Conservation (phyloP, 2,797 vertebrate species). For the Chaunax sp. region DNA sequence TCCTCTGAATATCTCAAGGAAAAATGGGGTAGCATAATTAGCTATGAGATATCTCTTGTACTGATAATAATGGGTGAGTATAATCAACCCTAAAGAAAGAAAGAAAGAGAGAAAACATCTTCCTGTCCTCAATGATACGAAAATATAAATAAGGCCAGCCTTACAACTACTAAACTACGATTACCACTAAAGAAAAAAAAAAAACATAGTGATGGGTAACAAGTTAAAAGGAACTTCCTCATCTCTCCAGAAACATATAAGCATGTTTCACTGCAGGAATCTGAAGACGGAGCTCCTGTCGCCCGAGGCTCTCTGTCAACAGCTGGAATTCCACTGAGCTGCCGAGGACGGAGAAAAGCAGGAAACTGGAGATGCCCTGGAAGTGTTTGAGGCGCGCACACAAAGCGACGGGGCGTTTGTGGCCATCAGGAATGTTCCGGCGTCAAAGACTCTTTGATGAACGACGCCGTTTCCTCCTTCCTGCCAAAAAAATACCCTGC, state of each 20-base stretch:
- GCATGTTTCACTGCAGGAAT: constrained; percentile 13
- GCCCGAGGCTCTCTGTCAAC: constrained; percentile 59
- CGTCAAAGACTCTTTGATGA: constrained; percentile 59
- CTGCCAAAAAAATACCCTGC: constrained; percentile 16
- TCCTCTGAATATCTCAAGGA: too few relatives aligned
- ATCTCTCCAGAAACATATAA: constrained; percentile 18
- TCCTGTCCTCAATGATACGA: too few relatives aligned
- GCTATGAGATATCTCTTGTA: too few relatives aligned
- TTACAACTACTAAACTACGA: too few relatives aligned
- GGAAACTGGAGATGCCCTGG: constrained; percentile 68
- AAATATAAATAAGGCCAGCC: too few relatives aligned
- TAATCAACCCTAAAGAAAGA: too few relatives aligned
- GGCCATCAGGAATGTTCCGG: constrained; percentile 56
- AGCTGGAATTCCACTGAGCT: constrained; percentile 56
- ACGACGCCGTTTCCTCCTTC: neutral
- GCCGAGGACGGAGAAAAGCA: constrained; percentile 35
- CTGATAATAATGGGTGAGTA: too few relatives aligned
- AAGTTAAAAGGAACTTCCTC: constrained; percentile 5
- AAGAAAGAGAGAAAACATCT: too few relatives aligned
- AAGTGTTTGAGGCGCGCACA: constrained; percentile 51
- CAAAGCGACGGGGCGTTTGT: constrained; percentile 42
- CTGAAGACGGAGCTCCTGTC: constrained; percentile 10
- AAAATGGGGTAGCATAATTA: too few relatives aligned
- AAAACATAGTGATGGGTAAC: too few relatives aligned
- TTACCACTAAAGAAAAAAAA: too few relatives aligned